Evolutionary conservation across 2,888 invertebrate species (phyloP), one percentile per base, ranked within the genome.

Genomic region (Acrocyrtus sp.): DNA sequence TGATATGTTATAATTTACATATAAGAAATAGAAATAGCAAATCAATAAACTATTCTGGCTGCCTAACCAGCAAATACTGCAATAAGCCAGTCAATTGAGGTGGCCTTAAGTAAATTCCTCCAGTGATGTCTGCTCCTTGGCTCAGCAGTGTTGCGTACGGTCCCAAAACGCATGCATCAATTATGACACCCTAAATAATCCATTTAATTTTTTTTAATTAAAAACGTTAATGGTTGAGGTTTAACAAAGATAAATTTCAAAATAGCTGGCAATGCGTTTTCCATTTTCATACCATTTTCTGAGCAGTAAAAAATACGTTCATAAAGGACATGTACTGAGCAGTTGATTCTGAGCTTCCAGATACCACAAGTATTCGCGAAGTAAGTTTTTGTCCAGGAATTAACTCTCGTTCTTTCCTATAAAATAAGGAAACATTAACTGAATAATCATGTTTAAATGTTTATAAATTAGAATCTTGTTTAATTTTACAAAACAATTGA

Each of bases 271-370:
- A n/a, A n/a, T 10, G n/a, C n/a, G n/a, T n/a, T n/a, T n/a, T n/a
- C n/a, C n/a, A n/a, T n/a, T n/a, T n/a, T n/a, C 84, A 81, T 83
- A 87, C 87, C 84, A 86, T 85, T 86, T 93, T 94, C 85, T 94
- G 95, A 1, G 98, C 96, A 2, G 98, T 95, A 83, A 98, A 98
- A 84, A 98, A 97, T 1, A 95, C 93, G 84, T 98, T 98, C 97
- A 98, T 98, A 82, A 97, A 96, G 83, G 95, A 96, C 90, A 98
- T 96, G 82, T 99, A 98, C 83, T 98, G 98, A 0, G 94, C 93
- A 0, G 95, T 93, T 4, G 93, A 93, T 84, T 95, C 95, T 34
- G 92, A 91, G 83, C 96, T 94, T 15, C 95, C 95, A 0, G 97
- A 95, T 0, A 98, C 88, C 0, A 95, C 90, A 56, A 96, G 85